phyloP scores from a whole-genome alignment of 2,113 vertebrate genomes.

The Sceloporus undulatus region DNA sequence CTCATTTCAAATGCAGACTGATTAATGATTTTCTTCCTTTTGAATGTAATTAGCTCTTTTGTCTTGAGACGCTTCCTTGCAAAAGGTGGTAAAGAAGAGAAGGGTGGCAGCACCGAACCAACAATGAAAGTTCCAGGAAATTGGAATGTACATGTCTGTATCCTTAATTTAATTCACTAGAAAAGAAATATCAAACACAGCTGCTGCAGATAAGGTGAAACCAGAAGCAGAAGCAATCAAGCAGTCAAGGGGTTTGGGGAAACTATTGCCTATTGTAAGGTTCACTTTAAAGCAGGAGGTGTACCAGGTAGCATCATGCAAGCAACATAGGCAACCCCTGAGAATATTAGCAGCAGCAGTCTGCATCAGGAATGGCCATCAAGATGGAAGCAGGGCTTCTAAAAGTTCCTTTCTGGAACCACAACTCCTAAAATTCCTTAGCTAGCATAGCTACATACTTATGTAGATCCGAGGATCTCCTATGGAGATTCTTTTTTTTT shows the following conservation, averaged over 20 bases:
- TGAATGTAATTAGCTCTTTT: not conserved
- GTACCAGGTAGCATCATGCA: too few relatives aligned
- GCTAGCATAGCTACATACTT: too few relatives aligned
- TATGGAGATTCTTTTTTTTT: not conserved
- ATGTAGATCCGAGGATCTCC: too few relatives aligned
- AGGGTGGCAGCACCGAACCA: not conserved
- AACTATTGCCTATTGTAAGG: too few relatives aligned
- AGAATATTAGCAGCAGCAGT: too few relatives aligned
- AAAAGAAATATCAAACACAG: not conserved
- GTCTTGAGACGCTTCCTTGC: not conserved
- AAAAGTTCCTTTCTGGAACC: too few relatives aligned
- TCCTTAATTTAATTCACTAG: not conserved
- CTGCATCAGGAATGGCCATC: too few relatives aligned
- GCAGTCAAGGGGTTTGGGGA: not conserved
- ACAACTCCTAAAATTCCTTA: too few relatives aligned
- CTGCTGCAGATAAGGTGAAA: not conserved
- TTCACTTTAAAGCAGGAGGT: too few relatives aligned
- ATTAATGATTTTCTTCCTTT: not conserved
- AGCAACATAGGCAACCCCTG: too few relatives aligned
- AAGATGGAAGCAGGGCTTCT: too few relatives aligned
- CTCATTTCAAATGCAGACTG: not conserved
- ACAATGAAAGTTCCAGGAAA: not conserved
- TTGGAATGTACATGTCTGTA: not conserved
- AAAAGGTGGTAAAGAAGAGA: not conserved
- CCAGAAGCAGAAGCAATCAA: not conserved